Conservation (phyloP, 2,888 invertebrate species). For the Branchipolynoe longqiensis region DNA sequence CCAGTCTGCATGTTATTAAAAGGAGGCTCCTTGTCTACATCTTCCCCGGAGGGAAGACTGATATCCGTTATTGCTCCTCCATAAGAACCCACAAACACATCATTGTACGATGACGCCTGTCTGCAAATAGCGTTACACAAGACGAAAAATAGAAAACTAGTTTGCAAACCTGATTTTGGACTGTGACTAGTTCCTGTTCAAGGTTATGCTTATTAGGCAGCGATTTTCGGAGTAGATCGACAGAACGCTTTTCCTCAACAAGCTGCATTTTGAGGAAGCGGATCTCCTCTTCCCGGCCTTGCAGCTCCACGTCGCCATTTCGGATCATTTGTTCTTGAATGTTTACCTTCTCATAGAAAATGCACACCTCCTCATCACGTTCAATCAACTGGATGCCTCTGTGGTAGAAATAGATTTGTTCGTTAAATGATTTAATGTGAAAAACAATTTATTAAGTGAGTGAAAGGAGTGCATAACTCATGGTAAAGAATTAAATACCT, state of each 20-base stretch:
- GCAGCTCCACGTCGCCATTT: constrained; percentile 80
- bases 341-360: constrained; percentile 82
- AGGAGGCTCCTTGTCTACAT: too few species aligned
- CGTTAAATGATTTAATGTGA: too few species aligned
- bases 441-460: too few species aligned
- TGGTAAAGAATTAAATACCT: too few species aligned
- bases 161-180: constrained; percentile 80
- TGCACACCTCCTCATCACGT: constrained; percentile 81
- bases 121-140: too few species aligned
- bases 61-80: too few species aligned
- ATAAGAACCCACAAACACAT: too few species aligned
- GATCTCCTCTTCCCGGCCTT: constrained; percentile 80
- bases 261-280: constrained; percentile 79
- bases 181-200: constrained; percentile 78
- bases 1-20: too few species aligned
- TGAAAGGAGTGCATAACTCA: too few species aligned
- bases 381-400: constrained; percentile 81
- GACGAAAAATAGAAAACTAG: too few species aligned
- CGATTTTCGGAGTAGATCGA: constrained; percentile 75
- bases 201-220: constrained; percentile 75
- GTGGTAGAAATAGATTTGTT: constrained; percentile 68
- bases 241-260: constrained; percentile 78
- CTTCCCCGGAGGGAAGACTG: too few species aligned
- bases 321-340: constrained; percentile 81
- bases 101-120: too few species aligned